phyloP scores from a whole-genome alignment of 2,113 vertebrate genomes.

The Oncorhynchus kisutch region DNA sequence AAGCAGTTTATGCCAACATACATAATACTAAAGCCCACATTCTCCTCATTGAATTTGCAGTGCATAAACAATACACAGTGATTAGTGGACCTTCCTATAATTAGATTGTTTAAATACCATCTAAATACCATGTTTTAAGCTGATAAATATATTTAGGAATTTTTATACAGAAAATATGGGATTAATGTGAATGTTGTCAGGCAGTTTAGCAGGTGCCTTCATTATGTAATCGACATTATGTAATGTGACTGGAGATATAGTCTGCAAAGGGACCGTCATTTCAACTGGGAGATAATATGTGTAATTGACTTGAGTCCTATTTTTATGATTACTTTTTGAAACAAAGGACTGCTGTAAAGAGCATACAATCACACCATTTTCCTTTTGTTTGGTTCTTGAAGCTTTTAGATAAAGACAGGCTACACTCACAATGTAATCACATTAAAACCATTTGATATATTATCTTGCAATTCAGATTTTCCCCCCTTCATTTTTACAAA shows the following conservation, averaged over 20 bases:
- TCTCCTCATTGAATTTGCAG: neutral
- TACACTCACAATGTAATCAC: neutral
- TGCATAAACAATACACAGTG: neutral
- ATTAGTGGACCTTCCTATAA: neutral
- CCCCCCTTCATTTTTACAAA: neutral
- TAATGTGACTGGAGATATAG: neutral
- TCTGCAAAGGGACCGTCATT: neutral
- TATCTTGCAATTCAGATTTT: neutral
- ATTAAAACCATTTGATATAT: neutral
- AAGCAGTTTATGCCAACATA: slow-evolving; percentile 23
- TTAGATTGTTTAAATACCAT: neutral
- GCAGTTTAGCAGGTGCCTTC: neutral
- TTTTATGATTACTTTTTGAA: too few species aligned
- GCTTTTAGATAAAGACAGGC: neutral
- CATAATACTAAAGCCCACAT: neutral
- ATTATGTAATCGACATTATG: neutral
- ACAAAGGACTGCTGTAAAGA: neutral
- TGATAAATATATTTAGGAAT: neutral
- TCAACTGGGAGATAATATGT: neutral
- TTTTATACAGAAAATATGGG: neutral
- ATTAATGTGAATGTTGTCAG: neutral
- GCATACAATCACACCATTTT: neutral
- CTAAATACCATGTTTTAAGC: neutral
- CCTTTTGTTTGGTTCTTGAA: neutral
- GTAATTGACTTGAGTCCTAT: neutral